A percentile compares a stretch with the other conserved stretches of the same genome.
phyloP scores from a whole-genome alignment of 2,797 vertebrate species.

The Hapalemur alaotrensis region DNA sequence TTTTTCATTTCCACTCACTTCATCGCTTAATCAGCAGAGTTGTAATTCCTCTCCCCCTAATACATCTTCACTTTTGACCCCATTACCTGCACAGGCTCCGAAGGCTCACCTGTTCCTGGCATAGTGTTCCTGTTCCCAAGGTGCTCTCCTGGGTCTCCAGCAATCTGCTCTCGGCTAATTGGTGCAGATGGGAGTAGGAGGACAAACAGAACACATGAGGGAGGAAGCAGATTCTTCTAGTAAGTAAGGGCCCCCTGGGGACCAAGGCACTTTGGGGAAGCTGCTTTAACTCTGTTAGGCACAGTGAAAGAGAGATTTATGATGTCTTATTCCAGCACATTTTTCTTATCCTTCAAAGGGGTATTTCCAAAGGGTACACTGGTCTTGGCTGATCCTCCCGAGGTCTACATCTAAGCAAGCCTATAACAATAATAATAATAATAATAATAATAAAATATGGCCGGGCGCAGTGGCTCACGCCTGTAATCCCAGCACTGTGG shows the following conservation, averaged over 20 bases:
- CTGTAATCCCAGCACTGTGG: no score
- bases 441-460: background rate
- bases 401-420: background rate
- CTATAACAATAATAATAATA: background rate
- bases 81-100: background rate
- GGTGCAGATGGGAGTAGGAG: constrained; percentile 50
- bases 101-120: background rate
- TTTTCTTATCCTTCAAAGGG: constrained; percentile 4
- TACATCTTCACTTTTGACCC: constrained; percentile 69
- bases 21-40: constrained; percentile 60
- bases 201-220: background rate
- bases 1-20: constrained; percentile 65
- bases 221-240: constrained; percentile 41
- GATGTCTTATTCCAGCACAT: background rate
- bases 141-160: constrained; percentile 16
- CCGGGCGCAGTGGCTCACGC: no score
- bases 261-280: constrained; percentile 16
- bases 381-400: background rate
- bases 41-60: constrained; percentile 55
- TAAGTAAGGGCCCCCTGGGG: constrained; percentile 13
- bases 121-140: background rate
- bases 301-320: background rate
- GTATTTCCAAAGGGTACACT: background rate
- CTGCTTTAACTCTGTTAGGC: background rate
- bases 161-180: constrained; percentile 62